These are phyloP conservation scores for Cosmia trapezina DNA, from an alignment of 2,888 invertebrate genomes.

Conservation along the genomic window DNA sequence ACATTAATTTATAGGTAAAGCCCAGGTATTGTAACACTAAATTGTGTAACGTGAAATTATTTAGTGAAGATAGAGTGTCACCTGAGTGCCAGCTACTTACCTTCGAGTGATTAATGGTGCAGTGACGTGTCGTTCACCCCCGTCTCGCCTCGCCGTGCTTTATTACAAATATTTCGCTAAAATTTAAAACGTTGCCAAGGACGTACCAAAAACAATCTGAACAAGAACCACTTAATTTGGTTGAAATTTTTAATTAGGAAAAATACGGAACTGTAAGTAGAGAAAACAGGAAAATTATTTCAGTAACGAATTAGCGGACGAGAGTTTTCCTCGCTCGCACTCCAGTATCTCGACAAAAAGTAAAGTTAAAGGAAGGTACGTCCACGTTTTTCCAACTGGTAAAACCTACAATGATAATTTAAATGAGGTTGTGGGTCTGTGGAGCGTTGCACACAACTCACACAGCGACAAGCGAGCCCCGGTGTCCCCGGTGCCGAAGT, in stretches of 20 bases:
- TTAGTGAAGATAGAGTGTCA: slow-evolving; percentile 64
- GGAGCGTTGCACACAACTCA: slow-evolving; percentile 57
- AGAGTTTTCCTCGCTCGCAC: slow-evolving; percentile 6
- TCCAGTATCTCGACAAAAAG: slow-evolving; percentile 14
- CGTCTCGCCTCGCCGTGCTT: slow-evolving; percentile 43
- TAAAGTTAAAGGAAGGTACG: background rate
- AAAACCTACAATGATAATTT: slow-evolving; percentile 40
- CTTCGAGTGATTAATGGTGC: slow-evolving; percentile 65
- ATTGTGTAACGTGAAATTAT: slow-evolving; percentile 60
- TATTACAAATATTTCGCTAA: slow-evolving; percentile 10
- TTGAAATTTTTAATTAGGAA: slow-evolving; percentile 20
- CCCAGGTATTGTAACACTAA: slow-evolving; percentile 35
- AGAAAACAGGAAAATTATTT: slow-evolving; percentile 43
- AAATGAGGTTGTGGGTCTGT: slow-evolving; percentile 43
- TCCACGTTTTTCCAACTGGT: slow-evolving; percentile 26
- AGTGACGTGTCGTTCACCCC: slow-evolving; percentile 59
- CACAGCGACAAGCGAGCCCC: slow-evolving; percentile 41
- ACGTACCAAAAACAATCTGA: slow-evolving; percentile 12
- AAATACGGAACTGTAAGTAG: slow-evolving; percentile 5
- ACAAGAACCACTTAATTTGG: slow-evolving; percentile 21
- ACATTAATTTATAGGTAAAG: slow-evolving; percentile 41
- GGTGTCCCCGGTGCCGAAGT: slow-evolving; percentile 8
- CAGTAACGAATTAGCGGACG: slow-evolving; percentile 28
- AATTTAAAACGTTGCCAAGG: slow-evolving; percentile 4
- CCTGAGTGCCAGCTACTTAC: slow-evolving; percentile 61